Percentiles rank a stretch among this genome's conserved stretches.
These are phyloP conservation scores for Semibalanus balanoides DNA, from an alignment of 1,140 invertebrate genomes.

Conservation along the genomic window DNA sequence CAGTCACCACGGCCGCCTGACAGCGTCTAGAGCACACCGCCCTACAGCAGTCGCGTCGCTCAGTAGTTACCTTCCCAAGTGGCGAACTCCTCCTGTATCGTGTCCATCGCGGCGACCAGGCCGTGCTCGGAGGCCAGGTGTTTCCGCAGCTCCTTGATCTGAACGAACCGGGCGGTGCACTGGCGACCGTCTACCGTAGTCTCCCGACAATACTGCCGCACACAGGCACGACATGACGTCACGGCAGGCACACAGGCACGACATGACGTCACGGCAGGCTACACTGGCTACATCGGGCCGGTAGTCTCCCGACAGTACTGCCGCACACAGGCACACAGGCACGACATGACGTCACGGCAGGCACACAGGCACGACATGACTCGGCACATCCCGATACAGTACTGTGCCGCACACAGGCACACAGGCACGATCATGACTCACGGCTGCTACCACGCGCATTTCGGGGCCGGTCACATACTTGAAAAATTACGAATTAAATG, in stretches of 20 bases:
- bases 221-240: neutral
- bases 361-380: neutral
- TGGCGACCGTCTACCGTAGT: neutral
- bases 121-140: neutral
- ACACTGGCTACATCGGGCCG: too few relatives aligned
- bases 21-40: too few relatives aligned
- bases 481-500: too few relatives aligned
- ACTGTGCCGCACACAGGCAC: too few relatives aligned
- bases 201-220: neutral
- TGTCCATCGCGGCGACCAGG: neutral
- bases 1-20: too few relatives aligned
- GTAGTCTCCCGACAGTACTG: too few relatives aligned
- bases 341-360: neutral
- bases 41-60: too few relatives aligned
- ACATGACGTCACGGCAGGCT: too few relatives aligned
- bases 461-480: too few relatives aligned
- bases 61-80: neutral
- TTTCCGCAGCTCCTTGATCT: neutral
- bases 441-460: too few relatives aligned
- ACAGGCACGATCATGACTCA: too few relatives aligned
- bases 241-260: neutral
- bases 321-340: neutral
- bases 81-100: neutral
- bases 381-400: too few relatives aligned
- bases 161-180: neutral